These are phyloP conservation scores for Scaptomyza pallida DNA, from an alignment of 1,140 invertebrate genomes.

Conservation along the genomic window DNA sequence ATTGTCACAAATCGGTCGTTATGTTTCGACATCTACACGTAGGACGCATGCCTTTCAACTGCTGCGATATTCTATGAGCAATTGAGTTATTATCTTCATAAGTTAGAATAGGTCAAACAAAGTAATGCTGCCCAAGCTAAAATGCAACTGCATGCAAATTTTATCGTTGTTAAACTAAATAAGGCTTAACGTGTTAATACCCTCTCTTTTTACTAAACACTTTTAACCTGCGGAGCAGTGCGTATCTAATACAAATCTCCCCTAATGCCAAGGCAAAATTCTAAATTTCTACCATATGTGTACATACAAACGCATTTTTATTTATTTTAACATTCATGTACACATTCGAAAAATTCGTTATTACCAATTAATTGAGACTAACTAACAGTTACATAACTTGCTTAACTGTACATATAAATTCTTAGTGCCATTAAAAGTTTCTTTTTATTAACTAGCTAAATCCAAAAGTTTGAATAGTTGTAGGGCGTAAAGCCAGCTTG, in stretches of 20 bases:
- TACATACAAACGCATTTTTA: not conserved
- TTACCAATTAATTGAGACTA: not conserved
- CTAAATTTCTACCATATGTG: not conserved
- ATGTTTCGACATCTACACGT: not conserved
- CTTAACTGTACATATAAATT: conserved; percentile 9
- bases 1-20: not conserved
- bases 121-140: conserved; percentile 1
- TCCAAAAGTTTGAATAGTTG: not conserved
- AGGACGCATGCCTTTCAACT: not conserved
- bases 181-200: not conserved
- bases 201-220: not conserved
- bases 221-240: too few relatives aligned
- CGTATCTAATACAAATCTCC: too few relatives aligned
- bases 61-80: conserved; percentile 23
- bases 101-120: not conserved
- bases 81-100: not conserved
- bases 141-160: conserved; percentile 4
- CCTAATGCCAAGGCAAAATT: not conserved
- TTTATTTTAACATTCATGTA: not conserved
- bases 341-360: conserved; percentile 1
- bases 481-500: not conserved
- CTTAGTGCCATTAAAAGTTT: not conserved
- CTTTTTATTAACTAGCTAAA: conserved; percentile 16
- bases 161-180: not conserved
- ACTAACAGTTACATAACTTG: too few relatives aligned